phyloP scores from a whole-genome alignment of 2,113 vertebrate genomes.

The Saccopteryx bilineata region DNA sequence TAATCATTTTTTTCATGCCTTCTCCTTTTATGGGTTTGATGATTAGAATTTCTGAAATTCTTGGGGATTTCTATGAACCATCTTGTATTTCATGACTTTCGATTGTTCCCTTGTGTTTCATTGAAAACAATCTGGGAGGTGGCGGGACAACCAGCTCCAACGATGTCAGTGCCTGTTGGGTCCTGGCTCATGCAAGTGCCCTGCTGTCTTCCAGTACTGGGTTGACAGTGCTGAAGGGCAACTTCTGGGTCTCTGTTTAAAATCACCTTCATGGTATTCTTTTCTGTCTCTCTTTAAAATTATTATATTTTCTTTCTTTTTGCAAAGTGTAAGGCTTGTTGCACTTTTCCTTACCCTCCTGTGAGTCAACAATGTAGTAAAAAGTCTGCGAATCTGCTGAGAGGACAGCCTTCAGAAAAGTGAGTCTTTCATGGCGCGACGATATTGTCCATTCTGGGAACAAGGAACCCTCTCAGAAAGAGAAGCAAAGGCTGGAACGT shows the following conservation, averaged over 20 bases:
- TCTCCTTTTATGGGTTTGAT: neutral
- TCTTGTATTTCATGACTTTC: neutral
- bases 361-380: neutral
- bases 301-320: neutral
- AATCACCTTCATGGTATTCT: neutral
- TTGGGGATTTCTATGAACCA: neutral
- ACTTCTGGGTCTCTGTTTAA: neutral
- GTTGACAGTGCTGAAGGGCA: neutral
- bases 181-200: neutral
- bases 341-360: neutral
- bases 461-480: neutral
- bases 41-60: neutral
- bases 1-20: neutral
- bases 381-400: neutral
- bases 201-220: accelerated
- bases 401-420: neutral
- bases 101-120: neutral
- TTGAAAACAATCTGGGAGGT: neutral
- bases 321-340: neutral
- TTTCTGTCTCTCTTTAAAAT: neutral
- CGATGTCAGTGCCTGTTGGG: accelerated
- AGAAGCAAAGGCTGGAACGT: neutral
- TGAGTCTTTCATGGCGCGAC: neutral
- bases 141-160: neutral
- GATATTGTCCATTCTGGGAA: neutral